Evolutionary conservation across 2,888 invertebrate genomes (phyloP).

Genomic region (Malachius bipustulatus): DNA sequence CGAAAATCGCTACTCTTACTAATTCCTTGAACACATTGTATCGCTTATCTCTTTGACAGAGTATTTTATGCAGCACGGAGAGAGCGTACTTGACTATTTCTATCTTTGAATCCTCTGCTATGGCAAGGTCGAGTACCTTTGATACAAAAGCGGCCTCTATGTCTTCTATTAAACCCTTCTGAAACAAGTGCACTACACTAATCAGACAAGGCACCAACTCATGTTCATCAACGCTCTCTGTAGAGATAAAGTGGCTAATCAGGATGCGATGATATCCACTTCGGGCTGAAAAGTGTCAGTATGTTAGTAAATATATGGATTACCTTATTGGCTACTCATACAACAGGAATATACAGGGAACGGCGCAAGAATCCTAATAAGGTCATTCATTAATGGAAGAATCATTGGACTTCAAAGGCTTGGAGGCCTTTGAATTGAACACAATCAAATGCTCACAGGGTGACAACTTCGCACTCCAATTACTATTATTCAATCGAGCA

Average conservation of each 20-base stretch:
- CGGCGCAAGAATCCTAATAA: too few species aligned
- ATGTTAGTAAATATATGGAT: too few species aligned
- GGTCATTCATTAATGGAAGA: too few species aligned
- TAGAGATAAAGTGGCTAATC: constrained; percentile 9
- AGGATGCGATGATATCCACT: constrained; percentile 12
- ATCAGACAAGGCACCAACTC: constrained; percentile 23
- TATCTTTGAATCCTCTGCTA: constrained; percentile 17
- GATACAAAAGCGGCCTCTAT: constrained; percentile 22
- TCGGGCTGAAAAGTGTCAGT: too few species aligned
- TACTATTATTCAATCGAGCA: too few species aligned
- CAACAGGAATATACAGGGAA: too few species aligned
- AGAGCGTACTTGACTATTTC: constrained; percentile 26
- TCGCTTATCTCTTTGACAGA: constrained; percentile 20
- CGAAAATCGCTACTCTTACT: too few species aligned
- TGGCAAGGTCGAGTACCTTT: constrained; percentile 25
- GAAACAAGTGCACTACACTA: constrained; percentile 28
- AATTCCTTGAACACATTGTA: constrained; percentile 26
- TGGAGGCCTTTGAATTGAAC: too few species aligned
- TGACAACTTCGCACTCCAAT: too few species aligned
- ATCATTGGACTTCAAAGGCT: too few species aligned
- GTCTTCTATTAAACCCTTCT: constrained; percentile 23
- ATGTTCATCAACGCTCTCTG: constrained; percentile 13
- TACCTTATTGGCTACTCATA: too few species aligned
- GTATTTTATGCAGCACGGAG: constrained; percentile 29
- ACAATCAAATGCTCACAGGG: too few species aligned